These are phyloP conservation scores for Spilosoma lubricipeda DNA, from an alignment of 2,888 invertebrate species.

Conservation along the genomic window DNA sequence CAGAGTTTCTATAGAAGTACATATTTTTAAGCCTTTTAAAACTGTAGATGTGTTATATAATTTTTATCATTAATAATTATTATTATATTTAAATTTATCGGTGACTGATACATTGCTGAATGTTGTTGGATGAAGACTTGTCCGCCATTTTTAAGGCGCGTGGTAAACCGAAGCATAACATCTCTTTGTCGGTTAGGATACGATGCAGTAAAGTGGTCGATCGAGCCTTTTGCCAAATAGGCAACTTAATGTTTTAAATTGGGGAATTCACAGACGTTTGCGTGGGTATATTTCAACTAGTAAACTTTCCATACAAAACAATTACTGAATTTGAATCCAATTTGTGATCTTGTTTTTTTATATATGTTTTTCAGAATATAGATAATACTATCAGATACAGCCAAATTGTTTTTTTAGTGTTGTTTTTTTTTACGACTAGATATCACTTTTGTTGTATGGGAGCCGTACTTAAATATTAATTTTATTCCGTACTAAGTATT, in stretches of 20 bases:
- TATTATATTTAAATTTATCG: too few relatives aligned
- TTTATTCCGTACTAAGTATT: too few relatives aligned
- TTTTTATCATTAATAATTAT: too few relatives aligned
- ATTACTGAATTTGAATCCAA: neutral
- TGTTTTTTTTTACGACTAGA: too few relatives aligned
- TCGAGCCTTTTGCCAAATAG: conserved; percentile 23
- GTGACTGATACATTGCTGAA: too few relatives aligned
- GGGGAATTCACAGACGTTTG: conserved; percentile 29
- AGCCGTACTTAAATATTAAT: too few relatives aligned
- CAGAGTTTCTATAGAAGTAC: too few relatives aligned
- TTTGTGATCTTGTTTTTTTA: neutral
- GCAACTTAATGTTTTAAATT: conserved; percentile 39
- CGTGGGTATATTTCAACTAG: conserved; percentile 19
- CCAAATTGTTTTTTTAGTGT: too few relatives aligned
- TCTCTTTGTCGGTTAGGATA: conserved; percentile 49
- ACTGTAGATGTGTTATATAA: too few relatives aligned
- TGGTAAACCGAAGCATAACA: conserved; percentile 10
- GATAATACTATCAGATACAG: too few relatives aligned
- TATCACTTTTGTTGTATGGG: too few relatives aligned
- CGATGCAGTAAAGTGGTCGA: conserved; percentile 43
- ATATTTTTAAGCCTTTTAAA: too few relatives aligned
- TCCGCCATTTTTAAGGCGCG: neutral
- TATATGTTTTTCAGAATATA: neutral
- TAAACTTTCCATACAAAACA: conserved; percentile 8
- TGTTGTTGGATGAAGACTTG: neutral